A percentile compares a stretch with the other conserved stretches of the same genome.
These are phyloP conservation scores for Brachionus manjavacas DNA, from an alignment of 1,140 invertebrate genomes.

Conservation along the genomic window DNA sequence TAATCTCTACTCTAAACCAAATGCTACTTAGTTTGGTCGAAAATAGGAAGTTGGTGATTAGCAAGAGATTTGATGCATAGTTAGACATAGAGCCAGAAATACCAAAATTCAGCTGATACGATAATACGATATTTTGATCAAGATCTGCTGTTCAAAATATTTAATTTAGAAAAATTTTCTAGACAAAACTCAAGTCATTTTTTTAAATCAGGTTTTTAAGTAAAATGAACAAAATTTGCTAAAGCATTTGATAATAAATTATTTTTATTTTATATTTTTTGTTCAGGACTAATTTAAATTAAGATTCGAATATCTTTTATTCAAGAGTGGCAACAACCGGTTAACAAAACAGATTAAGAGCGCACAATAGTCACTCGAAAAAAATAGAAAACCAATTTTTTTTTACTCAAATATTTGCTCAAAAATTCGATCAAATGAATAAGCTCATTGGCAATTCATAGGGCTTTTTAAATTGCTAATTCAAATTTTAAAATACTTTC, in stretches of 20 bases:
- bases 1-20: background rate
- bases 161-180: too few relatives aligned
- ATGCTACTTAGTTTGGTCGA: too few relatives aligned
- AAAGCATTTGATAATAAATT: background rate
- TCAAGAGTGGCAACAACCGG: background rate
- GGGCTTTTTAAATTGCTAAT: background rate
- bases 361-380: background rate
- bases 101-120: too few relatives aligned
- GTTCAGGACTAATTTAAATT: background rate
- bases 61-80: too few relatives aligned
- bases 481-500: background rate
- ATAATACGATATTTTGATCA: too few relatives aligned
- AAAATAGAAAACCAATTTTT: background rate
- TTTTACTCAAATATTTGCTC: conserved; percentile 5
- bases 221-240: background rate
- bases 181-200: too few relatives aligned
- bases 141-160: too few relatives aligned
- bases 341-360: conserved; percentile 20
- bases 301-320: background rate
- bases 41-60: too few relatives aligned
- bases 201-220: background rate
- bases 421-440: background rate
- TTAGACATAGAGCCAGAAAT: too few relatives aligned
- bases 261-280: background rate
- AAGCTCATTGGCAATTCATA: background rate